Evolutionary conservation across 2,113 vertebrate species (phyloP), one percentile per base, ranked within the genome.

Genomic region (Eubucco bourcierii): DNA sequence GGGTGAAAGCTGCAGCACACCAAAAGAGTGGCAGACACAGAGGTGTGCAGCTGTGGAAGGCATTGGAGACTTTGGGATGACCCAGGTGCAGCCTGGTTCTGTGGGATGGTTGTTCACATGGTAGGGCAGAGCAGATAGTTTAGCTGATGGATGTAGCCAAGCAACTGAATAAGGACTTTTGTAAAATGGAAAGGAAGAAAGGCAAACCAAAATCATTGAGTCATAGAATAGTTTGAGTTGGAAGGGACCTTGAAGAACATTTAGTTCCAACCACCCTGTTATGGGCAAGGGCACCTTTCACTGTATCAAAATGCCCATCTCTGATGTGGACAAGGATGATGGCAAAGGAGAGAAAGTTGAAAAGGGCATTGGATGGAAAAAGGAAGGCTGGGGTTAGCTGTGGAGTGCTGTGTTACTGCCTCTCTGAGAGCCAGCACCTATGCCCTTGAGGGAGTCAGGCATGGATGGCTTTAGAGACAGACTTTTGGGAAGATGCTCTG

Each of bases 101-200:
- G 19, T 3, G n/a, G 5, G 2, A 44, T 24, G 64, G 11, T 1
- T 1, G 1, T 61, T 60, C 2, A 6, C 55, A 6, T 7, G 7
- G 9, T 0, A 0, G 34, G 64, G 50, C 44, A 58, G 71, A 80
- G 88, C 33, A 20, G 39, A 50, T 55, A 3, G 28, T 67, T 46
- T 0, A 0, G 60, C 34, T 18, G 82, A 67, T 23, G 83, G 64
- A 18, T 50, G 78, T 52, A 0, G 8, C 44, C 23, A 1, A 78
- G 44, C 23, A 4, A 1, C 20, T 0, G 0, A 8, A 34, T 60
- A 58, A 84, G 39, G 33, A 29, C 4, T 88, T 80, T 28, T 9
- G 29, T 27, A 25, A 74, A 67, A 27, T 6, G 46, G 18, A 64
- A 67, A 87, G 13, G 53, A 61, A 37, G 50, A 71, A 80, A 77